Conservation (phyloP, 1,140 invertebrate species). For the Heterodera carotae region DNA sequence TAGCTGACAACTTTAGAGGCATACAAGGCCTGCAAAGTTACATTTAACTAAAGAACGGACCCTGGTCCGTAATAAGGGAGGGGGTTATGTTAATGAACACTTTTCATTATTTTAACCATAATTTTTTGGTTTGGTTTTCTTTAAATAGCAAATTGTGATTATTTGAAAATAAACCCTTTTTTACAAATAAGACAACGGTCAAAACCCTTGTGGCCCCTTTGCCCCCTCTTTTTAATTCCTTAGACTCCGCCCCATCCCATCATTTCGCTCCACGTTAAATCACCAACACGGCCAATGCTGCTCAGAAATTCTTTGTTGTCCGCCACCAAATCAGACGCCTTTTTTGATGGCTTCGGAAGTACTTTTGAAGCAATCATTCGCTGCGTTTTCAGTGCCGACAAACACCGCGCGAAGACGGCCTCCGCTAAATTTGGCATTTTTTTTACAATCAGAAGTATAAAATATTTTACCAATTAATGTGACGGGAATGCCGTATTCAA, state of each 20-base stretch:
- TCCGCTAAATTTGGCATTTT: conserved; percentile 71
- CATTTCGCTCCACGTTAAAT: no score
- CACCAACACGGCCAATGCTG: conserved; percentile 70
- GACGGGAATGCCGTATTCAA: conserved; percentile 94
- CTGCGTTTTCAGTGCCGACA: conserved; percentile 84
- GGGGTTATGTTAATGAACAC: no score
- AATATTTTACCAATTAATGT: conserved; percentile 79
- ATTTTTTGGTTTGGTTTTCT: no score
- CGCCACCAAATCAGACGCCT: conserved; percentile 68
- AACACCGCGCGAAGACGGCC: conserved; percentile 91
- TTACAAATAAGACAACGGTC: no score
- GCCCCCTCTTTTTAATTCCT: neutral
- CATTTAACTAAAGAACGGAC: no score
- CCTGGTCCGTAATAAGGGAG: no score
- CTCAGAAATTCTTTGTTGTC: conserved; percentile 82
- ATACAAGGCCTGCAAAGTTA: conserved; percentile 80
- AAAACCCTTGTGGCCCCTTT: conserved; percentile 65
- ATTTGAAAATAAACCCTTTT: no score
- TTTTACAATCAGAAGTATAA: conserved; percentile 3
- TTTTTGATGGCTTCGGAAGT: conserved; percentile 70
- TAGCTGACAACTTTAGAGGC: conserved; percentile 98
- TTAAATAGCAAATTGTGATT: no score
- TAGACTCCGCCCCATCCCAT: no score
- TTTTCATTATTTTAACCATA: no score
- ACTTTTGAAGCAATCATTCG: conserved; percentile 79